Evolutionary conservation across 2,797 vertebrate species (phyloP).

Genomic region (Diplodus sargus): DNA sequence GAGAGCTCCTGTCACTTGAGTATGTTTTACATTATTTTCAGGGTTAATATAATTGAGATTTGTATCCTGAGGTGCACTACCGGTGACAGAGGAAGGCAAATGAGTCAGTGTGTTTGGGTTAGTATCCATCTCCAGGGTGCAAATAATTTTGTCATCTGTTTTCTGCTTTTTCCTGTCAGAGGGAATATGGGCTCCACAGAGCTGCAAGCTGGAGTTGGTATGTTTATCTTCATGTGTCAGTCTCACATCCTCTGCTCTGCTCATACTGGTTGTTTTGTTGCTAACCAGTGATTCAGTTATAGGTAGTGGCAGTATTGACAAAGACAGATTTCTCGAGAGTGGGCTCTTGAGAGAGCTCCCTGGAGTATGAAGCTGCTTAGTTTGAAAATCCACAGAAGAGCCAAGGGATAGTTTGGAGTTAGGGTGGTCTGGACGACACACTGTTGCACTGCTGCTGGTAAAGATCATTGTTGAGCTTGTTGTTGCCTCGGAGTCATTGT

Average conservation of each 20-base stretch:
- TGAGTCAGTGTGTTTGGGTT: constrained; percentile 54
- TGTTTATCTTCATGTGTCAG: constrained; percentile 23
- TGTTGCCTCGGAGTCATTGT: constrained; percentile 50
- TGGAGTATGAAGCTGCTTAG: constrained; percentile 37
- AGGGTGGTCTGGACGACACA: constrained; percentile 34
- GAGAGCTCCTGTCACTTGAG: constrained; percentile 58
- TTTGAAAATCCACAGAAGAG: constrained; percentile 45
- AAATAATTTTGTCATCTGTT: constrained; percentile 79
- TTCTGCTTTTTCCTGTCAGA: constrained; percentile 92
- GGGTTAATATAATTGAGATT: constrained; percentile 58
- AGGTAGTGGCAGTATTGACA: constrained; percentile 61
- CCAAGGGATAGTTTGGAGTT: constrained; percentile 37
- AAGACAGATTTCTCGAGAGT: constrained; percentile 65
- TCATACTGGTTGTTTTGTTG: constrained; percentile 32
- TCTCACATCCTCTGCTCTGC: constrained; percentile 52
- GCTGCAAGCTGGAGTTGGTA: constrained; percentile 36
- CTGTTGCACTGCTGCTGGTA: constrained; percentile 41
- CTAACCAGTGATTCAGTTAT: constrained; percentile 45
- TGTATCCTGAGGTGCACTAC: constrained; percentile 40
- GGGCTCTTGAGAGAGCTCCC: constrained; percentile 56
- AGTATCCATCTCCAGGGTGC: constrained; percentile 48
- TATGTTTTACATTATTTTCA: constrained; percentile 60
- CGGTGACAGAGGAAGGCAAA: constrained; percentile 35
- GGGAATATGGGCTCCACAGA: constrained; percentile 76
- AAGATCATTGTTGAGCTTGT: constrained; percentile 27